Conservation (phyloP, 2,113 vertebrate genomes). For the Protobothrops mucrosquamatus region DNA sequence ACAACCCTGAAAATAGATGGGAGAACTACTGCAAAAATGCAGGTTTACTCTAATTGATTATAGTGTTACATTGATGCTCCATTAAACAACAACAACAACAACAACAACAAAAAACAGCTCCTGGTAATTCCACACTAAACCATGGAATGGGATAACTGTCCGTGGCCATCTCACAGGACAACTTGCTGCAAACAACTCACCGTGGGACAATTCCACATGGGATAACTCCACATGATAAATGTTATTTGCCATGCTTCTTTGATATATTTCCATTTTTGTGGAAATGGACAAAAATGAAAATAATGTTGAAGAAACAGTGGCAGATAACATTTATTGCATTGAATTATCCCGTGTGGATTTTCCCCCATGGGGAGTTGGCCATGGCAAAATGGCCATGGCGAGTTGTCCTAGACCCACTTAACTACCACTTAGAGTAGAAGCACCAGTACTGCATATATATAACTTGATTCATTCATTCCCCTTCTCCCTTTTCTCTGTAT, state of each 20-base stretch:
- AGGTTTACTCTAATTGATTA: neutral
- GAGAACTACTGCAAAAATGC: neutral
- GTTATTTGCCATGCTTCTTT: neutral
- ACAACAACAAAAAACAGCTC: neutral
- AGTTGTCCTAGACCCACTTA: neutral
- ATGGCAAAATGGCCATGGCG: neutral
- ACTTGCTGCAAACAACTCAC: neutral
- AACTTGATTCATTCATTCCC: neutral
- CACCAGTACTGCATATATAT: neutral
- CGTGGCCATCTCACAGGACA: neutral
- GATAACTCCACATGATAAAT: neutral
- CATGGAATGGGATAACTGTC: neutral
- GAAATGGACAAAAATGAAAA: neutral
- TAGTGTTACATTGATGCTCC: neutral
- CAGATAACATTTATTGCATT: neutral
- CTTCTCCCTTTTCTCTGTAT: neutral
- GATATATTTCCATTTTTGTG: neutral
- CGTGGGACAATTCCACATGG: neutral
- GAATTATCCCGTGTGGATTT: neutral
- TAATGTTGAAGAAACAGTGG: neutral
- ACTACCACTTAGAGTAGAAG: neutral
- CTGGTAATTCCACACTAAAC: neutral
- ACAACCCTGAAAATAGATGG: neutral
- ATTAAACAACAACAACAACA: neutral
- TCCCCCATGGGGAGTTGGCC: neutral